Percentiles rank a stretch among this genome's conserved stretches.
Evolutionary conservation across 2,888 invertebrate species (phyloP).

Genomic region (Blomia tropicalis): DNA sequence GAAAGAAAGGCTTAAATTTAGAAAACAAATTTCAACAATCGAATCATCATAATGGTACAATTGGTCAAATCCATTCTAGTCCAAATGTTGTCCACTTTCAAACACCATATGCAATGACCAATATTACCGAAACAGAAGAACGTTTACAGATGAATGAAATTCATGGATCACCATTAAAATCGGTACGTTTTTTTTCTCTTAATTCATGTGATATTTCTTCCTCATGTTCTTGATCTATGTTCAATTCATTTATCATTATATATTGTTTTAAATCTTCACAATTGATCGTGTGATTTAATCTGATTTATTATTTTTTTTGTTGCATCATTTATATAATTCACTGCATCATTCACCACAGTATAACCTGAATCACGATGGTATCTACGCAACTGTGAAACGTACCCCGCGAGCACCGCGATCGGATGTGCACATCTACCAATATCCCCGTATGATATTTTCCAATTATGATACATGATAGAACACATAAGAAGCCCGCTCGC

Average conservation of each 20-base stretch:
- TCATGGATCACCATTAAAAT: conserved; percentile 14
- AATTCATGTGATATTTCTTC: no score
- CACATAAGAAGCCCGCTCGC: neutral
- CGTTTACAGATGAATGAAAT: conserved; percentile 17
- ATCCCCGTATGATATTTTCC: conserved; percentile 26
- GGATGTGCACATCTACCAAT: conserved; percentile 31
- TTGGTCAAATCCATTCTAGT: neutral
- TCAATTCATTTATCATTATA: neutral
- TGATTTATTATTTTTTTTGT: no score
- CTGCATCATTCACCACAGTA: neutral
- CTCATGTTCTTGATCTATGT: no score
- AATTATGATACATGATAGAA: no score
- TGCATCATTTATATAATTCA: no score
- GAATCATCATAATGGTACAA: neutral
- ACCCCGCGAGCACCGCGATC: conserved; percentile 30
- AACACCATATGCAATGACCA: conserved; percentile 26
- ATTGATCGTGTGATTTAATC: no score
- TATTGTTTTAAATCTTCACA: neutral
- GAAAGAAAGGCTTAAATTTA: conserved; percentile 10
- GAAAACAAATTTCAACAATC: neutral
- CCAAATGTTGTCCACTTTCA: conserved; percentile 22
- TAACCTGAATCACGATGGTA: conserved; percentile 21
- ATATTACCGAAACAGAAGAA: conserved; percentile 21
- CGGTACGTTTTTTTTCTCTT: conserved; percentile 14
- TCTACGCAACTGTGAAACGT: conserved; percentile 31